phyloP scores from a whole-genome alignment of 1,140 invertebrate genomes.

The Calosoma granatense region DNA sequence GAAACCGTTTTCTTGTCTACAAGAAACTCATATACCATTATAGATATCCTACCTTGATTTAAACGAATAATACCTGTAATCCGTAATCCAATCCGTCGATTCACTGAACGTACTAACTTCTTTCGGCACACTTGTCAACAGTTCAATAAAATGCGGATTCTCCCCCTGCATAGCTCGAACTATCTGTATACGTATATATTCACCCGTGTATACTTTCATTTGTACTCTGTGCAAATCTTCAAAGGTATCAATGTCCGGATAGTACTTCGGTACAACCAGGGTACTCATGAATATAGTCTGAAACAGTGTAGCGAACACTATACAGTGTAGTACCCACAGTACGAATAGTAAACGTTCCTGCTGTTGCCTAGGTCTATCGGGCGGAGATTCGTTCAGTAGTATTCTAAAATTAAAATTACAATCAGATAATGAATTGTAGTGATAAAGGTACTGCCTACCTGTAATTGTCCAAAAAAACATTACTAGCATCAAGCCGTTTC shows the following conservation, averaged over 20 bases:
- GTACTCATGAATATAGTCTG: background rate
- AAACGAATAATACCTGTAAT: background rate
- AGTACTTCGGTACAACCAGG: background rate
- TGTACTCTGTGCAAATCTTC: background rate
- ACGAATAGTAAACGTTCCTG: background rate
- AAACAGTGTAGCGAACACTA: background rate
- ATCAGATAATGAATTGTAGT: background rate
- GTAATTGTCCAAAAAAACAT: background rate
- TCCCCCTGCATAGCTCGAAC: background rate
- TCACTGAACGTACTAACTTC: background rate
- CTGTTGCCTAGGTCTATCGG: background rate
- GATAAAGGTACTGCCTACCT: background rate
- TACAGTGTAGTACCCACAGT: background rate
- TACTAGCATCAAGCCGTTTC: background rate
- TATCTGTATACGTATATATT: background rate
- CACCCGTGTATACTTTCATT: background rate
- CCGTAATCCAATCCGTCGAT: background rate
- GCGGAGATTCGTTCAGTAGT: background rate
- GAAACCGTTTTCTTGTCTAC: too few relatives aligned
- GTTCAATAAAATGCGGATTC: background rate
- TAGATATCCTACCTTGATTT: too few relatives aligned
- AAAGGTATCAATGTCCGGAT: background rate
- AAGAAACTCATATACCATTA: too few relatives aligned
- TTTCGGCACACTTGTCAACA: background rate
- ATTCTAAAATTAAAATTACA: background rate